A percentile compares a stretch with the other conserved stretches of the same genome.
phyloP scores from a whole-genome alignment of 1,140 invertebrate genomes.

The Oncopodura yosiiana region DNA sequence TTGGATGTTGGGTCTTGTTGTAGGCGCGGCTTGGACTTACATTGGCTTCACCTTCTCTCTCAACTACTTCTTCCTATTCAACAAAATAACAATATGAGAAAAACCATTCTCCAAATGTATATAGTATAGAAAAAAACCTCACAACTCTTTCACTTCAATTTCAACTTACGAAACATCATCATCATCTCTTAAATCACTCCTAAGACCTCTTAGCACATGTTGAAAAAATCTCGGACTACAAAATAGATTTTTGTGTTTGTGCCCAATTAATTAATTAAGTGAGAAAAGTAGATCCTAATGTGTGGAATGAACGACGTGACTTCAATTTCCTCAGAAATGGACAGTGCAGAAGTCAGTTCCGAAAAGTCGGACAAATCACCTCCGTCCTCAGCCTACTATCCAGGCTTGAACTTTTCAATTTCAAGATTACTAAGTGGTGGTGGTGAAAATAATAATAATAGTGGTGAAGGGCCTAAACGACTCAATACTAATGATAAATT shows the following conservation, averaged over 20 bases:
- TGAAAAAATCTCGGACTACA: not conserved
- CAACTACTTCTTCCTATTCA: too few relatives aligned
- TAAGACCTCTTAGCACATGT: not conserved
- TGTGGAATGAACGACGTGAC: constrained; percentile 33
- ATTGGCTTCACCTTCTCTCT: too few relatives aligned
- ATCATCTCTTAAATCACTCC: not conserved
- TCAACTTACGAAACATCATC: not conserved
- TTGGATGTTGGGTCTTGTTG: not conserved
- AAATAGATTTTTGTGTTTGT: not conserved
- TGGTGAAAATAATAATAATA: not conserved
- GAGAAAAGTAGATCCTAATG: constrained; percentile 19
- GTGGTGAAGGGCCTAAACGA: constrained; percentile 11
- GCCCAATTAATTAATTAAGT: not conserved
- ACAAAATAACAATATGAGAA: too few relatives aligned
- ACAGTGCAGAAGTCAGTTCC: constrained; percentile 19
- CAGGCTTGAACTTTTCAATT: constrained; percentile 33
- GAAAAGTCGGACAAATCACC: constrained; percentile 7
- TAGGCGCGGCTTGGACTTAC: constrained; percentile 7
- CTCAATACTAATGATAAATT: constrained; percentile 21
- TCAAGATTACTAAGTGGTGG: constrained; percentile 29
- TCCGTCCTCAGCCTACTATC: constrained; percentile 10
- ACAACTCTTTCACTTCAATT: not conserved
- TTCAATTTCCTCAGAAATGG: constrained; percentile 26
- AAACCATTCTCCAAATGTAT: not conserved
- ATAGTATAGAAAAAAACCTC: not conserved